phyloP scores from a whole-genome alignment of 2,797 vertebrate genomes.

The Tragopan temminckii region DNA sequence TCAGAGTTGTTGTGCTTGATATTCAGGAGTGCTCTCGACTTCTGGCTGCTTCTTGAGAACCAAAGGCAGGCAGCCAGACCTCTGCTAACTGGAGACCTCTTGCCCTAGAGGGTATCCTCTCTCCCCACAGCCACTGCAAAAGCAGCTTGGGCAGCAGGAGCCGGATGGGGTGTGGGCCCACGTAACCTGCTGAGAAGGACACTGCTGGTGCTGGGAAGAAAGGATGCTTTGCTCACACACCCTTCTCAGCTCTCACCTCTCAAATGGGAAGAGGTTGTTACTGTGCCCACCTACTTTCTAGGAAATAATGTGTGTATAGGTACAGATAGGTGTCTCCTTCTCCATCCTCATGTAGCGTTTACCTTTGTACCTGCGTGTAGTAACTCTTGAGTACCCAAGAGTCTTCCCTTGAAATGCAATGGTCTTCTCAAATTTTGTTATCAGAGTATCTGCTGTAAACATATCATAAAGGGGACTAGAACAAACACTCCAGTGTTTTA shows the following conservation, averaged over 20 bases:
- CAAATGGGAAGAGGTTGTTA: neutral
- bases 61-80: neutral
- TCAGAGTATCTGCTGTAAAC: neutral
- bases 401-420: neutral
- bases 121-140: neutral
- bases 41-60: neutral
- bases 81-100: neutral
- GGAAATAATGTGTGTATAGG: neutral
- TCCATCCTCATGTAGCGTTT: neutral
- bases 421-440: neutral
- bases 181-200: neutral
- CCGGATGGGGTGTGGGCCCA: fast-evolving
- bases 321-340: neutral
- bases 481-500: neutral
- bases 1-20: neutral
- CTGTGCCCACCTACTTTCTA: neutral
- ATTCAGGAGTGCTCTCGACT: neutral
- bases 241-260: neutral
- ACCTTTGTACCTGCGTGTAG: neutral
- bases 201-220: neutral
- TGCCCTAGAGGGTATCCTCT: neutral
- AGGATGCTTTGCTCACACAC: neutral
- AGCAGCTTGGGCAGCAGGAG: neutral
- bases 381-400: fast-evolving
- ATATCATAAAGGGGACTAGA: neutral